phyloP scores from a whole-genome alignment of 2,888 invertebrate genomes.

The Hirtodrosophila duncani region DNA sequence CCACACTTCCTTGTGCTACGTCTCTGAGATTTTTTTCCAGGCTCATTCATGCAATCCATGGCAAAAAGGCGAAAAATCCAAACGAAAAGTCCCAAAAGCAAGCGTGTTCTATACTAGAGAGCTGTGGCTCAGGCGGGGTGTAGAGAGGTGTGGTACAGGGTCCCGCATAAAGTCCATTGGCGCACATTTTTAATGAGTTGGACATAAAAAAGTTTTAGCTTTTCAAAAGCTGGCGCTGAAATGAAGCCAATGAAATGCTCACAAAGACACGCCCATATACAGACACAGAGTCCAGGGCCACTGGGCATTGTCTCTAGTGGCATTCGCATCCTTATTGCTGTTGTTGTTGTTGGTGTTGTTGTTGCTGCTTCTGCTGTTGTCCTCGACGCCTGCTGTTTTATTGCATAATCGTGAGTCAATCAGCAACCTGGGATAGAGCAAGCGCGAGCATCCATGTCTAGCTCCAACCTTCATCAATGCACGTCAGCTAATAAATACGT shows the following conservation, averaged over 20 bases:
- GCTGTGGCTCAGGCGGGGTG: conserved; percentile 6
- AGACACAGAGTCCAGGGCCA: conserved; percentile 1
- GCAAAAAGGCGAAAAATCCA: conserved; percentile 15
- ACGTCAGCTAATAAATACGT: conserved; percentile 71
- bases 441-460: conserved; percentile 1
- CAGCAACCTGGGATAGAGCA: conserved; percentile 42
- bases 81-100: conserved; percentile 15
- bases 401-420: conserved; percentile 76
- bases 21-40: conserved; percentile 7
- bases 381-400: conserved; percentile 58
- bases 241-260: conserved; percentile 54
- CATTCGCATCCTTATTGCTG: background rate
- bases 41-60: conserved; percentile 34
- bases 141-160: conserved; percentile 13
- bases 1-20: background rate
- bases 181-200: conserved; percentile 72
- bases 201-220: conserved; percentile 71
- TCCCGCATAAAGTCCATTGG: conserved; percentile 56
- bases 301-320: conserved; percentile 42
- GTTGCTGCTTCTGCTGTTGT: conserved; percentile 26
- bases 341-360: conserved; percentile 22
- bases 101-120: conserved; percentile 8
- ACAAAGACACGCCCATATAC: conserved; percentile 13
- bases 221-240: conserved; percentile 61
- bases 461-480: conserved; percentile 59